Percentiles rank a stretch among this genome's conserved stretches.
Conservation (phyloP, 35 echinoderm and acorn worm genomes). For the Lytechinus pictus region DNA sequence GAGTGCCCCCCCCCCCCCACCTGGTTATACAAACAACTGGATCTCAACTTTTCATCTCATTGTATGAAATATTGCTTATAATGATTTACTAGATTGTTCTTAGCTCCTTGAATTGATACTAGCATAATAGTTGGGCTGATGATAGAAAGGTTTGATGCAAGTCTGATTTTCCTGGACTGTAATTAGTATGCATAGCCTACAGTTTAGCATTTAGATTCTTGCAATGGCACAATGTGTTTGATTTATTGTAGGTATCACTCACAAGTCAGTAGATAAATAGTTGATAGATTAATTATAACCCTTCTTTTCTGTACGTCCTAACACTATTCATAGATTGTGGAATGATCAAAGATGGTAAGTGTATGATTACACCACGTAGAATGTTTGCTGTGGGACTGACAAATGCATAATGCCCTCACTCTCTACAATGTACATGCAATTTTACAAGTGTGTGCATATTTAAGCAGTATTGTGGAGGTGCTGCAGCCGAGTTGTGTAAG, state of each 20-base stretch:
- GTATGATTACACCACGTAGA: neutral
- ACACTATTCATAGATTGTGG: constrained; percentile 41
- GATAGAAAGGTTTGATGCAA: too few relatives aligned
- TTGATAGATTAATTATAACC: neutral
- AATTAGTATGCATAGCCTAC: too few relatives aligned
- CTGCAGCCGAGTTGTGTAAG: neutral
- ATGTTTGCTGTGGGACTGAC: constrained; percentile 32
- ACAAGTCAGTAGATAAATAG: neutral
- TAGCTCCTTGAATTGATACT: too few relatives aligned
- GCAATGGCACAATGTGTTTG: neutral
- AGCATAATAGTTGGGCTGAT: too few relatives aligned
- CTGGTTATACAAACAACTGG: too few relatives aligned
- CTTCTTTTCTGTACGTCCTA: neutral
- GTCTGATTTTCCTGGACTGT: too few relatives aligned
- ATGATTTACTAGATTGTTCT: too few relatives aligned
- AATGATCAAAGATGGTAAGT: constrained; percentile 52
- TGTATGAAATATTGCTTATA: too few relatives aligned
- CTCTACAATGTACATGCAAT: neutral
- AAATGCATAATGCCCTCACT: neutral
- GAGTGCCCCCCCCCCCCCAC: too few relatives aligned
- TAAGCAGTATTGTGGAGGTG: too few relatives aligned
- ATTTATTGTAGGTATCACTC: neutral
- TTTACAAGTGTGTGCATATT: neutral
- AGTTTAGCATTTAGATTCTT: too few relatives aligned
- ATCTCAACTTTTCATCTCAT: too few relatives aligned